phyloP scores from a whole-genome alignment of 2,888 invertebrate genomes.

The Rotaria macrura region DNA sequence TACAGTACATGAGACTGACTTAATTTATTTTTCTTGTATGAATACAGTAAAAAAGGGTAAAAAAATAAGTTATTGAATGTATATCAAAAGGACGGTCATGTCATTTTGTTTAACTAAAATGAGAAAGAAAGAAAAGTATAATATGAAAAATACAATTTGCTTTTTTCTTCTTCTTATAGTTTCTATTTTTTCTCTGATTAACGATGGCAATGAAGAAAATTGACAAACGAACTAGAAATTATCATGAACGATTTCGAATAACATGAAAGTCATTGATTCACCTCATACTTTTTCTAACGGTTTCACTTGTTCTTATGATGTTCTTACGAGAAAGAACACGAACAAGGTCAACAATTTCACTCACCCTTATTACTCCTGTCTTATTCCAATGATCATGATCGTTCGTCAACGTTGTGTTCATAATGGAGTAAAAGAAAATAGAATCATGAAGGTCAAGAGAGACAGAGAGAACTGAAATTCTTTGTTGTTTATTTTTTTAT shows the following conservation, averaged over 20 bases:
- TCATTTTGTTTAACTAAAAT: background rate
- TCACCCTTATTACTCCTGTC: background rate
- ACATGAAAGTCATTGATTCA: background rate
- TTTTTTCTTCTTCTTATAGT: too few species aligned
- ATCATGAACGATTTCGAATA: background rate
- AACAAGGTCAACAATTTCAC: background rate
- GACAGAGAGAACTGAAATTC: background rate
- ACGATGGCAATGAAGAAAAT: too few species aligned
- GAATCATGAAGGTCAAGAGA: background rate
- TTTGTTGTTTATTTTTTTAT: background rate
- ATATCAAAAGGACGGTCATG: background rate
- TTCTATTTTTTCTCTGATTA: background rate
- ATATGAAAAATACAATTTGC: too few species aligned
- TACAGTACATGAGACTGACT: background rate
- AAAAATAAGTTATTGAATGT: background rate
- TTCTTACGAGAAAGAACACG: background rate
- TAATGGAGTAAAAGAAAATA: background rate
- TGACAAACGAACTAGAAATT: background rate
- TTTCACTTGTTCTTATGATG: background rate
- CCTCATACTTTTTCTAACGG: background rate
- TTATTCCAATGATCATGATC: background rate
- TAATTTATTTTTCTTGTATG: background rate
- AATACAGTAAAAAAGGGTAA: background rate
- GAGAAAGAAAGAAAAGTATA: background rate
- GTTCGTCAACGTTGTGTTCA: background rate